These are phyloP conservation scores for Tiphia femorata DNA, from an alignment of 2,888 invertebrate species.

Conservation along the genomic window DNA sequence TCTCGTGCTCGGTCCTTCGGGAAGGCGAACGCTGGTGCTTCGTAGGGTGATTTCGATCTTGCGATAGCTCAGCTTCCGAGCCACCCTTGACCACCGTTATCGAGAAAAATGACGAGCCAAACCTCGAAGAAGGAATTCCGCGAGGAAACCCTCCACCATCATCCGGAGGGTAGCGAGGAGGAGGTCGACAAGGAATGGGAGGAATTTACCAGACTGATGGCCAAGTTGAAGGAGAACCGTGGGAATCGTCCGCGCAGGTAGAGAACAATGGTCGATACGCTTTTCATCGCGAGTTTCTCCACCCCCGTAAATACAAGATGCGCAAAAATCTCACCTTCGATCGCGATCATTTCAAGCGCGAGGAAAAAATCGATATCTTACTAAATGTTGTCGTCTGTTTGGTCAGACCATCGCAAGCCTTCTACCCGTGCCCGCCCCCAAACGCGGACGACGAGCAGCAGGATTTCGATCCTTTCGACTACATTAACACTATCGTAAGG, in stretches of 20 bases:
- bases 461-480: constrained; percentile 69
- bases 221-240: constrained; percentile 67
- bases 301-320: too few species aligned
- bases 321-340: too few species aligned
- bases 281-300: neutral
- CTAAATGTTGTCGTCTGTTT: too few species aligned
- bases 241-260: constrained; percentile 63
- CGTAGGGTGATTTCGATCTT: too few species aligned
- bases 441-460: constrained; percentile 69
- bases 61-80: too few species aligned
- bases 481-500: constrained; percentile 68
- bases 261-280: too few species aligned
- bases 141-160: constrained; percentile 57
- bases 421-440: constrained; percentile 73
- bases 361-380: too few species aligned
- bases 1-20: too few species aligned
- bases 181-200: constrained; percentile 75
- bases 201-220: constrained; percentile 72
- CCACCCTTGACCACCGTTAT: too few species aligned
- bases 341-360: too few species aligned
- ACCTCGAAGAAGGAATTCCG: constrained; percentile 54
- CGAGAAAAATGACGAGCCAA: constrained; percentile 54
- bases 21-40: too few species aligned
- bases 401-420: constrained; percentile 69
- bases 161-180: constrained; percentile 70